Base-by-base conservation (phyloP, 1,140 invertebrate species). In the Drosophila trapezifrons region DNA sequence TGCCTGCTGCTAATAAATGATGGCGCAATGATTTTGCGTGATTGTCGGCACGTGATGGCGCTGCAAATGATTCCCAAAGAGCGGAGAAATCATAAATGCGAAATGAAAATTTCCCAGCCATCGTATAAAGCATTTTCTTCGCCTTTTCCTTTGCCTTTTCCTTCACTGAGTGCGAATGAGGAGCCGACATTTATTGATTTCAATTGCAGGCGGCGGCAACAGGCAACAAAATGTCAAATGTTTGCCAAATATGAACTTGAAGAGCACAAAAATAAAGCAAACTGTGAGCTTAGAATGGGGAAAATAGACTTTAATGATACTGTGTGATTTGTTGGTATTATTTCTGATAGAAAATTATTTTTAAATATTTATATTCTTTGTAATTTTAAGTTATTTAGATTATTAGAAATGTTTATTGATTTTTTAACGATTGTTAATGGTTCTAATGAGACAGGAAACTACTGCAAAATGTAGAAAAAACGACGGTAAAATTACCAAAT, bases 11-110 rank as follows among this genome's bases (percentile, higher is more conserved):
- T 81, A 81, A 85, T 85, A 86, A 85, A 79, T 80, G 80, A 86
- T 80, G 78, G 82, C 56, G 81, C 81, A 86, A 85, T 86, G 82
- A 85, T 86, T 86, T 76, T 86, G 82, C 75, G 74, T 78, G 78
- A 85, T 86, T 85, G 74, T 58, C 72, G 74, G 69, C 74, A 85
- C 81, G 81, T 85, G 81, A 78, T 78, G 76, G 64, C 60, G 69
- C 74, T 81, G 64, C 81, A 80, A 85, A 85, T 70, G 81, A 59
- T 69, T 56, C 9, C 40, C 29, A 80, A 54, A 65, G 37, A 46
- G 57, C 54, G 55, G 37, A 35, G n/a, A 29, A 46, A 55, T 29
- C 56, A 52, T 59, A 55, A 38, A 49, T 60, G 43, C 46, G 47
- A 35, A 56, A 79, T 71, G 54, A 76, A 72, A 63, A 69, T 49